These are phyloP conservation scores for Peromyscus californicus DNA, from an alignment of 2,113 vertebrate species.

Conservation along the genomic window DNA sequence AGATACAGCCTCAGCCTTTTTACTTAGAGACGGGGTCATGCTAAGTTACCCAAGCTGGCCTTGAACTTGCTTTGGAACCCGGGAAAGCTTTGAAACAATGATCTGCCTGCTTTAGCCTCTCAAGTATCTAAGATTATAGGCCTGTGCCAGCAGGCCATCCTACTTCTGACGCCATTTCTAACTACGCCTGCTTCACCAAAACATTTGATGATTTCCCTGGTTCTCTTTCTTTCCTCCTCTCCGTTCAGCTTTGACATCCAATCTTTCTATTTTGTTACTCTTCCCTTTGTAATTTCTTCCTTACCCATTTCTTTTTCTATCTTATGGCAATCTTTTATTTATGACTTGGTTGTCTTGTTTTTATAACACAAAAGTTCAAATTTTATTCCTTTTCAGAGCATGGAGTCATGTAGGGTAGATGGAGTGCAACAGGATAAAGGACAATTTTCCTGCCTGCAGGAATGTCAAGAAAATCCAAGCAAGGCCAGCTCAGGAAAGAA, in stretches of 20 bases:
- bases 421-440: background rate
- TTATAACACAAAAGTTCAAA: background rate
- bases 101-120: background rate
- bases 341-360: background rate
- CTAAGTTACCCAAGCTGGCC: background rate
- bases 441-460: background rate
- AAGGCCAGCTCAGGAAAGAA: background rate
- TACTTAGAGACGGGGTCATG: background rate
- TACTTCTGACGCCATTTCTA: background rate
- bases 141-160: background rate
- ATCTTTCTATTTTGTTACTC: background rate
- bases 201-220: background rate
- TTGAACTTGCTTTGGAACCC: background rate
- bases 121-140: background rate
- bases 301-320: background rate
- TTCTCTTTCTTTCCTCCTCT: background rate
- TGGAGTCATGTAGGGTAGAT: background rate
- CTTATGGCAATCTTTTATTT: background rate
- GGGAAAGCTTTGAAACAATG: background rate
- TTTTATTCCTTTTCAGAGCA: background rate
- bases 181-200: background rate
- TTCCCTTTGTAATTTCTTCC: constrained; percentile 5
- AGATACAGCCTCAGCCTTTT: background rate
- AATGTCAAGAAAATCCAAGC: background rate
- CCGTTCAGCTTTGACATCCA: background rate